These are phyloP conservation scores for Bembecia ichneumoniformis DNA, from an alignment of 2,888 invertebrate species.

Conservation along the genomic window DNA sequence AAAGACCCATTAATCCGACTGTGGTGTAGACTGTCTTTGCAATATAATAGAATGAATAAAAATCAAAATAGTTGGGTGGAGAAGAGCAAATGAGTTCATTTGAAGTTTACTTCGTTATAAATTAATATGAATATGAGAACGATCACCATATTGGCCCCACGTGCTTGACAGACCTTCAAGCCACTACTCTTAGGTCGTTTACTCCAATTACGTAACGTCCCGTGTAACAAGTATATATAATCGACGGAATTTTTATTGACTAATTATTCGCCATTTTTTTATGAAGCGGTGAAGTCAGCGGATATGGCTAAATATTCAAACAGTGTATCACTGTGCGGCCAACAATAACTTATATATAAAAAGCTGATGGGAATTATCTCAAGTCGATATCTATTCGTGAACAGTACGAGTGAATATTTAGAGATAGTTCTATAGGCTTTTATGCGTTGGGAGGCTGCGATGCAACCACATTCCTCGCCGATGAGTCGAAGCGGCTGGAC, in stretches of 20 bases:
- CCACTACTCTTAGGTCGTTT: slow-evolving; percentile 63
- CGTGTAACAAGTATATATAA: slow-evolving; percentile 63
- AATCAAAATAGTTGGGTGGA: too few species aligned
- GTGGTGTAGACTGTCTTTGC: too few species aligned
- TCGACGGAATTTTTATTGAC: slow-evolving; percentile 71
- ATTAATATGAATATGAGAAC: background rate
- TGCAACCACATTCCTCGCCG: slow-evolving; percentile 57
- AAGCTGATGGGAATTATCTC: slow-evolving; percentile 46
- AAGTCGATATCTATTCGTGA: slow-evolving; percentile 46
- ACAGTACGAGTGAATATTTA: background rate
- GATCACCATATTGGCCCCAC: slow-evolving; percentile 4
- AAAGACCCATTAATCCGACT: too few species aligned
- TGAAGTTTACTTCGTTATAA: slow-evolving; percentile 1
- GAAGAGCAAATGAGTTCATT: too few species aligned
- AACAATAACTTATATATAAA: slow-evolving; percentile 64
- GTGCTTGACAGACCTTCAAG: slow-evolving; percentile 24
- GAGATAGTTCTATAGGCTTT: slow-evolving; percentile 6
- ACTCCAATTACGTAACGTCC: slow-evolving; percentile 69
- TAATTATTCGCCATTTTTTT: slow-evolving; percentile 68
- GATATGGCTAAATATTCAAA: slow-evolving; percentile 71
- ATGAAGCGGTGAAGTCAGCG: slow-evolving; percentile 68
- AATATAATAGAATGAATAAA: too few species aligned
- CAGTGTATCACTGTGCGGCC: slow-evolving; percentile 67
- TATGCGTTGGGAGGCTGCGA: slow-evolving; percentile 28
- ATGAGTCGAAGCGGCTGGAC: slow-evolving; percentile 34